Evolutionary conservation across 1,140 invertebrate genomes (phyloP).

Genomic region (Brachionus rubens): DNA sequence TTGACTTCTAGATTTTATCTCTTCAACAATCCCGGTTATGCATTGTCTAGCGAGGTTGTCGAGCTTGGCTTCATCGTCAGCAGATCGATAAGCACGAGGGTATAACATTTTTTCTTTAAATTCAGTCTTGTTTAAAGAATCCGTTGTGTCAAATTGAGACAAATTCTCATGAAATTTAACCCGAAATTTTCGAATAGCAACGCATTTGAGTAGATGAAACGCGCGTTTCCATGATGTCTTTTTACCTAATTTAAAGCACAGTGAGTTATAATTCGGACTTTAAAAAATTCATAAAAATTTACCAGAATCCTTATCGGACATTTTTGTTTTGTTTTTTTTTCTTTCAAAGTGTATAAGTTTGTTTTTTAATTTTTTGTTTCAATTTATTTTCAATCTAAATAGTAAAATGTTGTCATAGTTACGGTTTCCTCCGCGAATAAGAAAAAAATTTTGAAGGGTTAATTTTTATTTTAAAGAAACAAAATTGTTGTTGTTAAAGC

Average conservation of each 20-base stretch:
- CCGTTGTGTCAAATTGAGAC: neutral
- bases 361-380: too few species aligned
- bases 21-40: constrained; percentile 5
- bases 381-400: too few species aligned
- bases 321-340: neutral
- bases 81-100: too few species aligned
- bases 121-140: neutral
- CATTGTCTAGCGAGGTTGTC: neutral
- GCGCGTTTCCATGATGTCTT: constrained; percentile 4
- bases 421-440: too few species aligned
- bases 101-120: neutral
- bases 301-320: constrained; percentile 1
- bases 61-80: neutral
- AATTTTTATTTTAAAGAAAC: too few species aligned
- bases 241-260: neutral
- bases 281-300: neutral
- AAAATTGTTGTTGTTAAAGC: too few species aligned
- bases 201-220: constrained; percentile 32
- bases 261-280: too few species aligned
- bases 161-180: neutral
- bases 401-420: too few species aligned
- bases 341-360: too few species aligned
- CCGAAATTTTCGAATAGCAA: neutral
- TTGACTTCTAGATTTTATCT: neutral
- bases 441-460: too few species aligned